Percentiles rank a stretch among this genome's conserved stretches.
phyloP scores from a whole-genome alignment of 2,113 vertebrate species.

The Fukomys damarensis region DNA sequence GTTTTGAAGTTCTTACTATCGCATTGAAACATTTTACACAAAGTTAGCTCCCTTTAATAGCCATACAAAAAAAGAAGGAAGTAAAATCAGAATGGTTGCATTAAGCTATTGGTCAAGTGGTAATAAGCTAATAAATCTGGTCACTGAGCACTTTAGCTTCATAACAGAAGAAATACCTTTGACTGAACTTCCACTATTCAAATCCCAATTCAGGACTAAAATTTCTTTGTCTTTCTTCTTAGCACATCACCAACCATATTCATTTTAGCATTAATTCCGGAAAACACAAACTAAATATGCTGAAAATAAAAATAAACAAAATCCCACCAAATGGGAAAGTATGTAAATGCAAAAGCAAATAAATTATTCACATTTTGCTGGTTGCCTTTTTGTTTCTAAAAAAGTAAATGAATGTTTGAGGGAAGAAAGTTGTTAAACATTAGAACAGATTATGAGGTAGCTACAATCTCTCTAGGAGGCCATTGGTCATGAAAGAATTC shows the following conservation, averaged over 20 bases:
- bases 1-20: not conserved
- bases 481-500: not conserved
- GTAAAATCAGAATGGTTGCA: not conserved
- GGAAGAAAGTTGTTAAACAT: conserved; percentile 57
- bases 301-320: conserved; percentile 54
- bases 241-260: not conserved
- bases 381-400: conserved; percentile 61
- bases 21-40: not conserved
- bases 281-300: conserved; percentile 66
- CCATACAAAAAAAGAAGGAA: not conserved
- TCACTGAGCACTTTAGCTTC: not conserved
- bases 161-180: not conserved
- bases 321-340: conserved; percentile 59
- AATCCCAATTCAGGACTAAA: not conserved
- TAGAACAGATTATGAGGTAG: not conserved
- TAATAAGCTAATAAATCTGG: not conserved
- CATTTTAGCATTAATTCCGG: conserved; percentile 56
- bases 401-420: conserved; percentile 29
- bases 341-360: conserved; percentile 60
- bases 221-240: not conserved
- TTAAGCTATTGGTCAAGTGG: not conserved
- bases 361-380: conserved; percentile 69
- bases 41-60: not conserved
- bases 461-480: not conserved
- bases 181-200: not conserved